phyloP scores from a whole-genome alignment of 1,140 invertebrate species.

The Trichogramma pretiosum region DNA sequence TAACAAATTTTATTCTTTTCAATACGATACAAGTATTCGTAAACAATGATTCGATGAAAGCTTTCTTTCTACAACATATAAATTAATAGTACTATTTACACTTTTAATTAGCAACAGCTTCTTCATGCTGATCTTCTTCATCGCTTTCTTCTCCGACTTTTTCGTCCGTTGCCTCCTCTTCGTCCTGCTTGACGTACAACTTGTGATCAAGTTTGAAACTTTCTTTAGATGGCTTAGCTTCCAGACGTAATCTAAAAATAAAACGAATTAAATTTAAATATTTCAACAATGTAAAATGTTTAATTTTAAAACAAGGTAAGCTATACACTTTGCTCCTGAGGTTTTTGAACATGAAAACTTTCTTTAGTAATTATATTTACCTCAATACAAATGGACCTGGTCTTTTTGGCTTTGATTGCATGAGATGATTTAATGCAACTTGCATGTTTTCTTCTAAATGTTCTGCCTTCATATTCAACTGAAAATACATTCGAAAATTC shows the following conservation, averaged over 20 bases:
- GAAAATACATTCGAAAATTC: too few species aligned
- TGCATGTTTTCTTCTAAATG: constrained; percentile 64
- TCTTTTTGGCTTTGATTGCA: constrained; percentile 52
- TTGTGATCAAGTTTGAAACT: constrained; percentile 57
- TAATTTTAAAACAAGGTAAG: constrained; percentile 5
- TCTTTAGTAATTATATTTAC: constrained; percentile 32
- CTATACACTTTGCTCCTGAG: too few species aligned
- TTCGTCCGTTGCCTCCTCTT: background rate
- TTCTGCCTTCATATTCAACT: constrained; percentile 62
- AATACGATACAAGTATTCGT: too few species aligned
- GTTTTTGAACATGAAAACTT: too few species aligned
- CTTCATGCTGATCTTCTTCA: constrained; percentile 7
- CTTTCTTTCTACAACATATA: background rate
- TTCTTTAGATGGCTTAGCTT: constrained; percentile 52
- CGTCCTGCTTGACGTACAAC: constrained; percentile 40
- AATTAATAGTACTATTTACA: background rate
- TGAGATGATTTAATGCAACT: constrained; percentile 54
- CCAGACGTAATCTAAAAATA: constrained; percentile 31
- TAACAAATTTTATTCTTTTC: too few species aligned
- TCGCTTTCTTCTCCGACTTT: constrained; percentile 16
- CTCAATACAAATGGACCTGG: constrained; percentile 59
- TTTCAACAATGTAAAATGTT: constrained; percentile 10
- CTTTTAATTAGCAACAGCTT: constrained; percentile 4
- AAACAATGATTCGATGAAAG: background rate
- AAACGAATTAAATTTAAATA: constrained; percentile 11